A percentile compares a stretch with the other conserved stretches of the same genome.
phyloP scores from a whole-genome alignment of 2,113 vertebrate species.

The Stomatorhinus ivindoensis region DNA sequence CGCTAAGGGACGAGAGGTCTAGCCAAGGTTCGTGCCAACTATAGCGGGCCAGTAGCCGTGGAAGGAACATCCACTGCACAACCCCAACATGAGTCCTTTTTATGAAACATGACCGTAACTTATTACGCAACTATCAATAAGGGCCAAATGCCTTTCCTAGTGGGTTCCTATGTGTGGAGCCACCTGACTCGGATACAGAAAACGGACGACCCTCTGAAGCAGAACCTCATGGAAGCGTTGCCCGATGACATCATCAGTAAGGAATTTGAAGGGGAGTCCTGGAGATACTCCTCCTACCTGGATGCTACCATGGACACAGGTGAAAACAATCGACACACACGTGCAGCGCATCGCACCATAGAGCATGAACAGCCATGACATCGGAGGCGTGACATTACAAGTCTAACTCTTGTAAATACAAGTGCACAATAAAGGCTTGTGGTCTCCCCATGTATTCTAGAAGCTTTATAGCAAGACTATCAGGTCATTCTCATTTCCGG shows the following conservation, averaged over 20 bases:
- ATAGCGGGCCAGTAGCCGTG: neutral
- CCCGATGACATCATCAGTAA: conserved; percentile 73
- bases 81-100: neutral
- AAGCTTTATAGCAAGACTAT: neutral
- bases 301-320: conserved; percentile 67
- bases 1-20: conserved; percentile 65
- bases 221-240: conserved; percentile 57
- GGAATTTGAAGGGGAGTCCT: conserved; percentile 68
- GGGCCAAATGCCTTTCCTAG: conserved; percentile 42
- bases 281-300: conserved; percentile 78
- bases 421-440: neutral
- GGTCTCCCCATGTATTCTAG: neutral
- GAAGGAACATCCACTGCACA: neutral
- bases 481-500: neutral
- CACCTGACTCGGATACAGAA: conserved; percentile 73
- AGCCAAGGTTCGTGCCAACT: conserved; percentile 65
- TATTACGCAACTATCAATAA: neutral
- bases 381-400: neutral
- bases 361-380: neutral
- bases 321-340: conserved; percentile 28
- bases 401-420: neutral
- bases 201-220: conserved; percentile 73
- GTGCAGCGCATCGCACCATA: neutral
- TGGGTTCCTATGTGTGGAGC: conserved; percentile 83
- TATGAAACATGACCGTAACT: neutral